These are phyloP conservation scores for Neomorphus geoffroyi DNA, from an alignment of 2,797 vertebrate genomes.

Conservation along the genomic window DNA sequence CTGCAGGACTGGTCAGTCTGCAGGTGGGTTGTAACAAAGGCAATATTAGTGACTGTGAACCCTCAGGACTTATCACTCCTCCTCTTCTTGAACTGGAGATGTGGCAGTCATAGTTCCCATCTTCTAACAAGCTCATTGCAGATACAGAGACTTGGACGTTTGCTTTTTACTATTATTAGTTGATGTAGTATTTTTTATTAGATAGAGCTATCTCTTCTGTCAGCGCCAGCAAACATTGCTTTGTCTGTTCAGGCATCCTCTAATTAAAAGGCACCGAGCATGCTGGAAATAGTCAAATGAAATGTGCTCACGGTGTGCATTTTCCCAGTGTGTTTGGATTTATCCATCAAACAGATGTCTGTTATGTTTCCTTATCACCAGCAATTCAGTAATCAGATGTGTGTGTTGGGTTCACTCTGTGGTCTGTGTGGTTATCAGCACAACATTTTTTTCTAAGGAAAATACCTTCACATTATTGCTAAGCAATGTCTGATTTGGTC, in stretches of 20 bases:
- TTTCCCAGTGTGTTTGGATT: background rate
- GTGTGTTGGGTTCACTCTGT: background rate
- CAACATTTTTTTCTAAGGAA: background rate
- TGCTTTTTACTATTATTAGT: background rate
- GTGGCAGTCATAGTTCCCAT: background rate
- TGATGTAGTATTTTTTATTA: background rate
- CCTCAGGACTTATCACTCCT: background rate
- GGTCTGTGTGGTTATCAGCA: background rate
- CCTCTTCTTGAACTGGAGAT: background rate
- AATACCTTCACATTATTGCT: background rate
- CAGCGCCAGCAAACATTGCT: conserved; percentile 15
- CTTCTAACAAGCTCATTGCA: background rate
- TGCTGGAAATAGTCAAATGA: conserved; percentile 16
- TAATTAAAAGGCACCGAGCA: conserved; percentile 7
- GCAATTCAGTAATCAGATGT: background rate
- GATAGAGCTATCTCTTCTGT: background rate
- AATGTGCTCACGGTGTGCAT: background rate
- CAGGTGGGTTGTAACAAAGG: background rate
- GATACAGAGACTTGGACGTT: background rate
- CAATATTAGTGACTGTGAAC: background rate
- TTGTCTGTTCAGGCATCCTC: conserved; percentile 15
- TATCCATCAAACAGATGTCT: conserved; percentile 14
- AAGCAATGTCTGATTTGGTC: background rate
- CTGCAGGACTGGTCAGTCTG: background rate
- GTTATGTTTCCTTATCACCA: background rate